Percentiles rank a stretch among this genome's conserved stretches.
Conservation (phyloP, 2,888 invertebrate species). For the Lycia hirtaria region DNA sequence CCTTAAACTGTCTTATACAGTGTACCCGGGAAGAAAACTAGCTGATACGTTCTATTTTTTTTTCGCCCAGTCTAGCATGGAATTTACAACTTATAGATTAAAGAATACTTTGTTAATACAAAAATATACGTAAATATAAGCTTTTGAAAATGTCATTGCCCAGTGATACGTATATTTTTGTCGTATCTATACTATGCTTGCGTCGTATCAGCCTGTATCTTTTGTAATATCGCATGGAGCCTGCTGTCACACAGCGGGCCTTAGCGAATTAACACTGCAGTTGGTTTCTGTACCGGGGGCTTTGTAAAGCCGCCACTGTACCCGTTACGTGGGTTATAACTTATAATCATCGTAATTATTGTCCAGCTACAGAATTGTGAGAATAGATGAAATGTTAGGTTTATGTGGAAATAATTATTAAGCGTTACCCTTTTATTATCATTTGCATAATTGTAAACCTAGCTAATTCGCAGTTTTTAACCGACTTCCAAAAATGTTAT, state of each 20-base stretch:
- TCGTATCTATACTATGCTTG: conserved; percentile 53
- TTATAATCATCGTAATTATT: conserved; percentile 19
- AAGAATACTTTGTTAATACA: no score
- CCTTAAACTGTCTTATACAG: no score
- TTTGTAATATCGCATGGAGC: conserved; percentile 74
- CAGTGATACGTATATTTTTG: conserved; percentile 3
- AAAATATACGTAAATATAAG: no score
- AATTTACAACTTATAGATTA: no score
- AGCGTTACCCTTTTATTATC: neutral
- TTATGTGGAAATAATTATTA: neutral
- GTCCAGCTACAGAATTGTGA: conserved; percentile 1
- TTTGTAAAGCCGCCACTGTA: conserved; percentile 56
- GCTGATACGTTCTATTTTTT: no score
- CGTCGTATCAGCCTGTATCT: conserved; percentile 60
- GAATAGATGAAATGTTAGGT: neutral
- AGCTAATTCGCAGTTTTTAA: no score
- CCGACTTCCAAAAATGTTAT: no score
- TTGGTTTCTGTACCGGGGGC: conserved; percentile 63
- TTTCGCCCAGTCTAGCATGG: no score
- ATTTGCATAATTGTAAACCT: no score
- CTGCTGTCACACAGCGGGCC: conserved; percentile 75
- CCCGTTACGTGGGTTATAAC: conserved; percentile 33
- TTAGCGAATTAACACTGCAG: conserved; percentile 80
- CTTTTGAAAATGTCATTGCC: no score
- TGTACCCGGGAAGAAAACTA: no score